Conservation (phyloP, 2,113 vertebrate genomes). For the Solea senegalensis region DNA sequence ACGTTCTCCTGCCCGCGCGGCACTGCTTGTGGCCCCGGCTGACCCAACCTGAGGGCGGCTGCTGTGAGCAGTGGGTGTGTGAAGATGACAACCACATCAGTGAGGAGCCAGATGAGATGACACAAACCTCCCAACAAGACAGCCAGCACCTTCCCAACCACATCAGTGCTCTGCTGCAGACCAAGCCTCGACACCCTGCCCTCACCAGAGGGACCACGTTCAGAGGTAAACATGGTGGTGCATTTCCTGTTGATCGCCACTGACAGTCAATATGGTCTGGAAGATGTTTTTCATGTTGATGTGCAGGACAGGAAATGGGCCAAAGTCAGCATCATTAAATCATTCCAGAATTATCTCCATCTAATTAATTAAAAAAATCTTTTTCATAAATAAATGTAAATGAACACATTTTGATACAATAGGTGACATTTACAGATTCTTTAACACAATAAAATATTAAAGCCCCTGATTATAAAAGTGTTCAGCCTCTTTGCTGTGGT, state of each 20-base stretch:
- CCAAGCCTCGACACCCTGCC: neutral
- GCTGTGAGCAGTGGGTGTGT: conserved; percentile 82
- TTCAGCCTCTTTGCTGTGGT: no score
- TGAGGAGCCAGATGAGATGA: conserved; percentile 61
- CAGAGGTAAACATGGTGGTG: conserved; percentile 61
- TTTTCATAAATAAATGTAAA: no score
- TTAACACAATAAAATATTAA: no score
- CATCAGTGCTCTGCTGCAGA: conserved; percentile 68
- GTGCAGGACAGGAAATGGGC: neutral
- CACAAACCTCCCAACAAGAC: conserved; percentile 21
- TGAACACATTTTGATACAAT: no score
- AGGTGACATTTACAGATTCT: no score
- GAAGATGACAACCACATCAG: conserved; percentile 78
- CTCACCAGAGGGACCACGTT: conserved; percentile 17
- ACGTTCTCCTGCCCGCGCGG: conserved; percentile 68
- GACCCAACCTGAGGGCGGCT: conserved; percentile 53
- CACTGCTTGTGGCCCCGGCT: conserved; percentile 72
- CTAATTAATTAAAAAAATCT: no score
- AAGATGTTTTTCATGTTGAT: neutral
- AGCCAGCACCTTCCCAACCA: conserved; percentile 62
- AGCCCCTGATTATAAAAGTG: no score
- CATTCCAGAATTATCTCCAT: no score
- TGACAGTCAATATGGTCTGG: neutral
- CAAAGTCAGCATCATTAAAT: neutral
- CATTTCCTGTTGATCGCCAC: neutral